Evolutionary conservation across 1,140 invertebrate genomes (phyloP).

Genomic region (Akabosia matsudoensis): DNA sequence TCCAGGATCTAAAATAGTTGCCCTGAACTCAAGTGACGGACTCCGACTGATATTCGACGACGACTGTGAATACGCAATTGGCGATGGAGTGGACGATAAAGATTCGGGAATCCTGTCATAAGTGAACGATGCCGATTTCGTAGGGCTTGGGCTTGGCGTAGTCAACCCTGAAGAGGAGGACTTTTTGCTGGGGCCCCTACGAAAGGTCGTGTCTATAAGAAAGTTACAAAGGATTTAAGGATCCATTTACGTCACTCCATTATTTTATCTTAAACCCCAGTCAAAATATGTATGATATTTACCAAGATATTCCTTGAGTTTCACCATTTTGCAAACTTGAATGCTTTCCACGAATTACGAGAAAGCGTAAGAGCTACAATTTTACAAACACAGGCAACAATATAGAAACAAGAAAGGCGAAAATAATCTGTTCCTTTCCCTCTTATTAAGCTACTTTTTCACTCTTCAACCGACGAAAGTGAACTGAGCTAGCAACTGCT

Average conservation of each 20-base stretch:
- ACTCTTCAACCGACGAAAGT: background rate
- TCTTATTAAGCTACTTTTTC: background rate
- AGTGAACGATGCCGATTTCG: background rate
- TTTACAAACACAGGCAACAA: background rate
- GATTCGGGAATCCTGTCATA: slow-evolving; percentile 19
- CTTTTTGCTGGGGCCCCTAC: background rate
- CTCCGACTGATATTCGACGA: slow-evolving; percentile 16
- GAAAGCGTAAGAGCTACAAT: background rate
- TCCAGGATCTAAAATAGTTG: background rate
- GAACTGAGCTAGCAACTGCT: background rate
- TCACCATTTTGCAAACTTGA: slow-evolving; percentile 14
- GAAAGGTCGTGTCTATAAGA: slow-evolving; percentile 24
- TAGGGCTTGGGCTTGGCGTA: background rate
- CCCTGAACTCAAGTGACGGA: slow-evolving; percentile 10
- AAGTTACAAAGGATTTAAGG: background rate
- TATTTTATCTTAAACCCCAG: too few species aligned
- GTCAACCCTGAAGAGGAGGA: background rate
- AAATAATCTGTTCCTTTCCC: background rate
- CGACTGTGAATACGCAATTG: background rate
- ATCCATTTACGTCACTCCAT: too few species aligned
- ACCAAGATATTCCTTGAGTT: slow-evolving; percentile 23
- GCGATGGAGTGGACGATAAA: background rate
- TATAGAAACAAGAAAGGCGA: background rate
- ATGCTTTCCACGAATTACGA: background rate
- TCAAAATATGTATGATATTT: background rate